phyloP scores from a whole-genome alignment of 64 coral and sea anemone species.

The Trachythela sp. region DNA sequence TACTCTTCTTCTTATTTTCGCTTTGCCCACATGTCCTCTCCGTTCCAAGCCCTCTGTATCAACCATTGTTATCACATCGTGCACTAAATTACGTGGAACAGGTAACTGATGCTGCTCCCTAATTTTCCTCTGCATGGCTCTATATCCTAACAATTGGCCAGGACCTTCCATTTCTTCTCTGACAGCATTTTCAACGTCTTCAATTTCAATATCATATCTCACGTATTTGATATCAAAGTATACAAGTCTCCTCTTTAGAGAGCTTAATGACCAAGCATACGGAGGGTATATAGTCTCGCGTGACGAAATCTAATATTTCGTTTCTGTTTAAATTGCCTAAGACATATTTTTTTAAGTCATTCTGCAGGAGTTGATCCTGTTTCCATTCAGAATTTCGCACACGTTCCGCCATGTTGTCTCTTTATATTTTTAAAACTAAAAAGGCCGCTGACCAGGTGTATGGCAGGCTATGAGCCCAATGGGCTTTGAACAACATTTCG shows the following conservation, averaged over 20 bases:
- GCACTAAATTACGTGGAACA: neutral
- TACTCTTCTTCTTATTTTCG: neutral
- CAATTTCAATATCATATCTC: slow-evolving; percentile 17
- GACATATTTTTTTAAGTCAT: slow-evolving; percentile 14
- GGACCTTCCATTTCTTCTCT: slow-evolving; percentile 17
- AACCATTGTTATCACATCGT: neutral
- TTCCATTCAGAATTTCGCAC: neutral
- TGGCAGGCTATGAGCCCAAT: no score
- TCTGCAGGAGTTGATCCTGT: neutral
- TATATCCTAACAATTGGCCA: neutral
- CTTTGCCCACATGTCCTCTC: neutral
- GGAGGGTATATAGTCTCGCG: neutral
- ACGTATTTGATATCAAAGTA: slow-evolving; percentile 9
- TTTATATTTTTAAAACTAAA: no score
- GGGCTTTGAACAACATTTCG: no score
- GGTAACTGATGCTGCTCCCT: neutral
- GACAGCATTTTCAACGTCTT: neutral
- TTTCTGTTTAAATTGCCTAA: neutral
- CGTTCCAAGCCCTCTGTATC: neutral
- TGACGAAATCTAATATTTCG: slow-evolving; percentile 13
- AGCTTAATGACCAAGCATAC: slow-evolving; percentile 17
- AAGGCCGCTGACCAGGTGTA: no score
- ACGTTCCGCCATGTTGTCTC: neutral
- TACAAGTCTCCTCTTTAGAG: neutral
- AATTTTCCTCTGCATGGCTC: neutral